Base-by-base conservation (phyloP, 2,888 invertebrate genomes). In the Pogonocherus hispidulus region DNA sequence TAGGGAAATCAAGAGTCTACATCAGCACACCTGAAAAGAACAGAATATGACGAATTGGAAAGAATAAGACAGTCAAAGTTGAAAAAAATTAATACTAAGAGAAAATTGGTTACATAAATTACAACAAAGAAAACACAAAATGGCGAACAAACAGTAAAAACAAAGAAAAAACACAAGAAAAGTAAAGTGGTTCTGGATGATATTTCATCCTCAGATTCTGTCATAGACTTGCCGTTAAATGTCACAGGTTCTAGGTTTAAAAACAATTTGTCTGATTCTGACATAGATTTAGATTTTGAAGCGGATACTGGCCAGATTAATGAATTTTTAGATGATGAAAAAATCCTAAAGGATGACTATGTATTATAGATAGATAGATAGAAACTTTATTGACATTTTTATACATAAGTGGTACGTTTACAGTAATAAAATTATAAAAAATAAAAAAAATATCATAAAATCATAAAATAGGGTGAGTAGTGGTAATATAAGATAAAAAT, bases 261-360 rank as follows among this genome's bases (percentile, higher is more conserved):
- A 14, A 22, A 59, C 46, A 46, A 2, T 41, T 41, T 41, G 41
- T 41, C 41, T 41, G 41, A 41, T 41, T 41, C 14, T 41, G 41
- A 47, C 54, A 63, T 63, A 20, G 54, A 63, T 44, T 63, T 54
- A 54, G 18, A 35, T 54, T 54, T 63, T 52, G n/a, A n/a, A n/a
- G n/a, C n/a, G n/a, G 23, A 35, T 19, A 35, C 51, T 63, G 62
- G 27, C 49, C 47, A 62, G 47, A 47, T 62, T 32, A 62, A 49
- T 47, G 32, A 62, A 62, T 47, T 62, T 62, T 63, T 63, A 52
- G 35, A 51, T 51, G 51, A 63, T 27, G 63, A 63, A 23, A 23
- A 23, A 23, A 23, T 23, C 3, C 23, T 23, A 23, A 23, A 23
- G 56, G 19, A 56, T 32, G 56, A 32, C 56, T 56, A 56, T 56